Percentiles rank a stretch among this genome's conserved stretches.
Evolutionary conservation across 92 coral and sea anemone species (phyloP).

Genomic region (Muricea muricata): DNA sequence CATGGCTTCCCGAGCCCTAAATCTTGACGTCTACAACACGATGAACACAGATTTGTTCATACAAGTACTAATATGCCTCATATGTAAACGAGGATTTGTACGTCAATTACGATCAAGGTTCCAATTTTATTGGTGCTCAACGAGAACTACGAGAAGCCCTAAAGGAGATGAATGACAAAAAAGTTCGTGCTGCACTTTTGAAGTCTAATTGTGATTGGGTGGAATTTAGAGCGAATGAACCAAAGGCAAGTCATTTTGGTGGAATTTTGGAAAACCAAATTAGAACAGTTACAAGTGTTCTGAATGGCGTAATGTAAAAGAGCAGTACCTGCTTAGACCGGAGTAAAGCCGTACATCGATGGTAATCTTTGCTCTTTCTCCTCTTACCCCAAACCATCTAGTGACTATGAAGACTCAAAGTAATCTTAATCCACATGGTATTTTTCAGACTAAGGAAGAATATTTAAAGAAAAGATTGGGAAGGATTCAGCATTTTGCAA

Average conservation of each 20-base stretch:
- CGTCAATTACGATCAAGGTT: too few species aligned
- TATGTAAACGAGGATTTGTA: slow-evolving; percentile 25
- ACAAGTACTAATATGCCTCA: slow-evolving; percentile 22
- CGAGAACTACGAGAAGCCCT: too few species aligned
- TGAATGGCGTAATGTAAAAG: background rate
- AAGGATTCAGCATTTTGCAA: background rate
- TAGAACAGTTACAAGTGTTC: slow-evolving; percentile 15
- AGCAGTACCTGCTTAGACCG: slow-evolving; percentile 13
- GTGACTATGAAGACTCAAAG: slow-evolving; percentile 29
- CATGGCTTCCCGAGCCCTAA: slow-evolving; percentile 29
- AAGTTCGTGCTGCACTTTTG: background rate
- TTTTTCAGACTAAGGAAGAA: background rate
- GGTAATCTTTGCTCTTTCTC: background rate
- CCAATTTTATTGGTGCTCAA: too few species aligned
- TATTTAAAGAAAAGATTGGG: slow-evolving; percentile 20
- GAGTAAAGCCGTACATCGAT: slow-evolving; percentile 16
- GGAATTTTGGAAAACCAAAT: slow-evolving; percentile 39
- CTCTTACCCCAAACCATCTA: slow-evolving; percentile 32
- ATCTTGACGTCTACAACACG: slow-evolving; percentile 8
- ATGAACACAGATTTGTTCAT: slow-evolving; percentile 38
- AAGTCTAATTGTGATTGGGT: slow-evolving; percentile 38
- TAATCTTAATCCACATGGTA: slow-evolving; percentile 8
- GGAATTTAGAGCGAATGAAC: slow-evolving; percentile 30
- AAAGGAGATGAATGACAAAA: slow-evolving; percentile 19
- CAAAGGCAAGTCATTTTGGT: slow-evolving; percentile 32